A percentile compares a stretch with the other conserved stretches of the same genome.
Evolutionary conservation across 2,888 invertebrate genomes (phyloP).

Genomic region (Heliothis peltigera): DNA sequence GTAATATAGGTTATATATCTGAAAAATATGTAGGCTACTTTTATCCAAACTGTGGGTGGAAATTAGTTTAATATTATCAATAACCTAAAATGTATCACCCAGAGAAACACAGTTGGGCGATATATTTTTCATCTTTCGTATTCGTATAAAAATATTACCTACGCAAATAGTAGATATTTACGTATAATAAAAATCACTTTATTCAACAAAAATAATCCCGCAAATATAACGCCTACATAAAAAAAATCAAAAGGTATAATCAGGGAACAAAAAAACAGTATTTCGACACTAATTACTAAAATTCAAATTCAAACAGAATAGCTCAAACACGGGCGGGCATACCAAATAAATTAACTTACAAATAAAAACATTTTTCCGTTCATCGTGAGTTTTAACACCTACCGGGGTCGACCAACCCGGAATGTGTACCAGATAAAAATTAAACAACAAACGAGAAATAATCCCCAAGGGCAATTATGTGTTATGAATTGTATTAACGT

Average conservation of each 20-base stretch:
- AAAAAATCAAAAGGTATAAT: not conserved
- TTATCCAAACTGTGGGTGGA: too few species aligned
- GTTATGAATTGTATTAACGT: slow-evolving; percentile 36
- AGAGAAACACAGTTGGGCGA: too few species aligned
- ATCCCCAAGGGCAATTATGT: slow-evolving; percentile 38
- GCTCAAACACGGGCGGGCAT: not conserved
- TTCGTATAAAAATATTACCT: too few species aligned
- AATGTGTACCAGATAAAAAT: slow-evolving; percentile 53
- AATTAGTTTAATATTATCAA: too few species aligned
- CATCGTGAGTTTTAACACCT: slow-evolving; percentile 24
- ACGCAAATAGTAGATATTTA: too few species aligned
- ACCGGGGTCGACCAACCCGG: slow-evolving; percentile 19
- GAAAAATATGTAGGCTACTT: too few species aligned
- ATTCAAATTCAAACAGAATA: not conserved
- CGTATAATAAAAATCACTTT: too few species aligned
- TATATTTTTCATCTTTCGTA: too few species aligned
- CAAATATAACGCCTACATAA: not conserved
- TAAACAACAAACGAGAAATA: slow-evolving; percentile 54
- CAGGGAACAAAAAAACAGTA: not conserved
- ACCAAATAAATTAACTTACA: slow-evolving; percentile 18
- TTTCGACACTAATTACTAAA: not conserved
- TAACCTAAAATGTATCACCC: too few species aligned
- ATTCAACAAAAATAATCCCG: not conserved
- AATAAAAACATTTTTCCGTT: slow-evolving; percentile 33
- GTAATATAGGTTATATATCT: too few species aligned